Evolutionary conservation across 2,113 vertebrate genomes (phyloP).

Genomic region (Mormyrus iriodes): DNA sequence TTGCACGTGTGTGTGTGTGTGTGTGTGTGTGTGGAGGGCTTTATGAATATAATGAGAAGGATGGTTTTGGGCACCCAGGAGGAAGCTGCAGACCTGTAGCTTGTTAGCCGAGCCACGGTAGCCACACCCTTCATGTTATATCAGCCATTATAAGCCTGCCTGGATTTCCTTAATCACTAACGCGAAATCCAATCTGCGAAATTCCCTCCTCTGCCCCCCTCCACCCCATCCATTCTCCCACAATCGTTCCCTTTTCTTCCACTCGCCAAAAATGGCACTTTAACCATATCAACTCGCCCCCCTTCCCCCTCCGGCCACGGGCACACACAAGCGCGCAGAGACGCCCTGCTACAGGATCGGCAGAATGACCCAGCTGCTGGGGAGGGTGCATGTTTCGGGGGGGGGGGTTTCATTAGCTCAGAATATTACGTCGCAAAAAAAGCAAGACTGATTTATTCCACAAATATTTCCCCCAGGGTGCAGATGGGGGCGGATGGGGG

Average conservation of each 20-base stretch:
- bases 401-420: conserved; percentile 27
- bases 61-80: neutral
- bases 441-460: conserved; percentile 30
- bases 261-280: conserved; percentile 12
- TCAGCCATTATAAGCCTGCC: neutral
- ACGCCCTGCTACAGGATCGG: conserved; percentile 10
- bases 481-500: neutral
- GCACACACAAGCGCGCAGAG: neutral
- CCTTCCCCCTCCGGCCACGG: neutral
- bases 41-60: neutral
- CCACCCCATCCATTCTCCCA: neutral
- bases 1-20: neutral
- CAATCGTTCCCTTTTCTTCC: neutral
- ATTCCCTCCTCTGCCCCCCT: neutral
- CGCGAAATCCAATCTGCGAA: neutral
- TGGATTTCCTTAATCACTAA: neutral
- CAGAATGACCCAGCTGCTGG: neutral
- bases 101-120: neutral
- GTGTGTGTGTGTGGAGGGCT: neutral
- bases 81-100: neutral
- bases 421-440: conserved; percentile 18
- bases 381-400: neutral
- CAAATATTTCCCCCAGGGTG: conserved; percentile 24
- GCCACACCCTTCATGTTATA: neutral
- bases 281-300: neutral